phyloP scores from a whole-genome alignment of 1,140 invertebrate species.

The Cotesia glomerata region DNA sequence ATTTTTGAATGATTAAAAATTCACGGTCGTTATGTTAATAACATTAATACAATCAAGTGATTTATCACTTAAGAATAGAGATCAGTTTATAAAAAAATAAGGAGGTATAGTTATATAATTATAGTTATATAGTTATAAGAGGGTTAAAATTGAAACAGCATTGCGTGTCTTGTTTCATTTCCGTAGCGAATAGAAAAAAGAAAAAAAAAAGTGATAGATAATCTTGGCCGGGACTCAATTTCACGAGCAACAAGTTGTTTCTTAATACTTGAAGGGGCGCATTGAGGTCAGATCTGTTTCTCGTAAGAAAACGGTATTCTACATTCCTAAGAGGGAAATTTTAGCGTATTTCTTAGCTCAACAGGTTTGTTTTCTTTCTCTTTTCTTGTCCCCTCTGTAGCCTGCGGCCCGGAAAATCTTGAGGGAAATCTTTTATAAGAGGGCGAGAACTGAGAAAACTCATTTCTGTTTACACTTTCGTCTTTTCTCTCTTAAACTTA shows the following conservation, averaged over 20 bases:
- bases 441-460: constrained; percentile 50
- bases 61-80: no score
- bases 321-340: neutral
- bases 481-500: constrained; percentile 10
- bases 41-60: no score
- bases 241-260: constrained; percentile 54
- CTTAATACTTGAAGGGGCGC: constrained; percentile 41
- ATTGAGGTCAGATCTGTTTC: constrained; percentile 29
- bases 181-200: constrained; percentile 29
- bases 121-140: no score
- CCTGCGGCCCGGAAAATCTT: constrained; percentile 57
- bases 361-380: constrained; percentile 35
- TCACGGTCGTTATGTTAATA: no score
- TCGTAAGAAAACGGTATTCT: constrained; percentile 34
- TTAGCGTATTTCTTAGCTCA: constrained; percentile 32
- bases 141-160: neutral
- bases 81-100: neutral
- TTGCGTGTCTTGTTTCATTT: constrained; percentile 26
- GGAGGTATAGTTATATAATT: no score
- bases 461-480: constrained; percentile 29
- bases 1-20: no score
- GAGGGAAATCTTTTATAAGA: constrained; percentile 45
- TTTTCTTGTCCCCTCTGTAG: constrained; percentile 17
- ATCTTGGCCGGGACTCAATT: constrained; percentile 44
- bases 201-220: constrained; percentile 4